Evolutionary conservation across 1,140 invertebrate species (phyloP).

Genomic region (Halyomorpha halys): DNA sequence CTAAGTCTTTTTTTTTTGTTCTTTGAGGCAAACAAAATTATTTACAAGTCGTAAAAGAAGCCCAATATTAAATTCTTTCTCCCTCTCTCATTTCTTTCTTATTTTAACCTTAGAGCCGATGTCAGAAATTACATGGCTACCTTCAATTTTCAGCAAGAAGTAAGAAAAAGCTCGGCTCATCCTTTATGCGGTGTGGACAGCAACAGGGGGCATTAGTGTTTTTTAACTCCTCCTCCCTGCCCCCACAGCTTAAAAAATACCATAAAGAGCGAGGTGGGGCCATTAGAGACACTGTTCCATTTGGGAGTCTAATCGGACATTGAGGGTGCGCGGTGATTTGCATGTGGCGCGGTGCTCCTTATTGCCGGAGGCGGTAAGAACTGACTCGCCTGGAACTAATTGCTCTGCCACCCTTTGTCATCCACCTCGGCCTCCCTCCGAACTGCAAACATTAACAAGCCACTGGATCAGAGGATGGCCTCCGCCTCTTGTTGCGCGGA

Average conservation of each 20-base stretch:
- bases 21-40: too few relatives aligned
- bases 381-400: constrained; percentile 8
- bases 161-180: background rate
- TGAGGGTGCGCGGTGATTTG: background rate
- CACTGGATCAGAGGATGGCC: too few relatives aligned
- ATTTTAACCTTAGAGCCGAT: too few relatives aligned
- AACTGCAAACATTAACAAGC: too few relatives aligned
- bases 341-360: background rate
- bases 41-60: too few relatives aligned
- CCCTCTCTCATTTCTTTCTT: too few relatives aligned
- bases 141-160: background rate
- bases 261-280: constrained; percentile 8
- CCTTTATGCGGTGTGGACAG: constrained; percentile 5
- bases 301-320: constrained; percentile 8
- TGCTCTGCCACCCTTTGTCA: background rate
- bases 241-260: background rate
- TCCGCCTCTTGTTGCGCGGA: too few relatives aligned
- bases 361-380: background rate
- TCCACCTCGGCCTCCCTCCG: too few relatives aligned
- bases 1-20: too few relatives aligned
- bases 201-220: constrained; percentile 8
- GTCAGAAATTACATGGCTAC: too few relatives aligned
- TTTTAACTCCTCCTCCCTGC: background rate
- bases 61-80: too few relatives aligned
- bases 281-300: constrained; percentile 10